Evolutionary conservation across 1,140 invertebrate genomes (phyloP).

Genomic region (Aphelinus atriplicis): DNA sequence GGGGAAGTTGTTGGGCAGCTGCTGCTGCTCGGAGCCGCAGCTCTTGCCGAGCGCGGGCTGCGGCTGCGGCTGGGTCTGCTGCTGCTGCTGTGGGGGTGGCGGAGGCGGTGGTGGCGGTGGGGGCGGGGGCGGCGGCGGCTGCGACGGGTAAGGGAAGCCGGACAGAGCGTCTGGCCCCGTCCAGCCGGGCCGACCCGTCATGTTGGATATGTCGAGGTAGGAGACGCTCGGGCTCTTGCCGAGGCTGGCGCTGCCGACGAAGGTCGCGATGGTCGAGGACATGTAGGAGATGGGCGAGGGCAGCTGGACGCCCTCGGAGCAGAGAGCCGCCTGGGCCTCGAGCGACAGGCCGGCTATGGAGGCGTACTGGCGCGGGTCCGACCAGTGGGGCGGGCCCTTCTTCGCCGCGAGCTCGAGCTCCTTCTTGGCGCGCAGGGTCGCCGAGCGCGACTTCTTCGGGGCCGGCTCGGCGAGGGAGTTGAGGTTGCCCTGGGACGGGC

Average conservation of each 20-base stretch:
- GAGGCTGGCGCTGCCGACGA: constrained; percentile 62
- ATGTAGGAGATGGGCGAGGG: constrained; percentile 61
- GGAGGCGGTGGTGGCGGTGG: constrained; percentile 38
- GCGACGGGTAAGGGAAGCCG: constrained; percentile 44
- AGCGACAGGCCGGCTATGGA: constrained; percentile 31
- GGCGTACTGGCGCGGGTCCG: constrained; percentile 23
- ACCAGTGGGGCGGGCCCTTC: constrained; percentile 39
- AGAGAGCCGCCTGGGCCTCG: constrained; percentile 52
- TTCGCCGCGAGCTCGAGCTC: constrained; percentile 38
- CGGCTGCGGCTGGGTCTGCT: constrained; percentile 41
- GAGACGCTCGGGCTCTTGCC: constrained; percentile 65
- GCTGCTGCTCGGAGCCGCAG: constrained; percentile 61
- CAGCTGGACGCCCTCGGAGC: constrained; percentile 47
- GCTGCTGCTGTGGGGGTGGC: constrained; percentile 56
- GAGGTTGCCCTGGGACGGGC: constrained; percentile 62
- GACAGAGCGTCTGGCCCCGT: constrained; percentile 59
- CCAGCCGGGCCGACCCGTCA: constrained; percentile 64
- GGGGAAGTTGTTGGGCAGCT: constrained; percentile 68
- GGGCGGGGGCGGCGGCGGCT: background rate
- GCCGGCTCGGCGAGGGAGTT: constrained; percentile 61
- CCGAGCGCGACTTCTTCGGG: constrained; percentile 54
- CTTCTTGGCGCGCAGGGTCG: constrained; percentile 36
- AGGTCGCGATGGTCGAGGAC: constrained; percentile 63
- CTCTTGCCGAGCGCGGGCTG: constrained; percentile 52
- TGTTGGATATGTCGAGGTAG: constrained; percentile 66